Evolutionary conservation across 2,888 invertebrate genomes (phyloP).

Genomic region (Therioaphis trifolii): DNA sequence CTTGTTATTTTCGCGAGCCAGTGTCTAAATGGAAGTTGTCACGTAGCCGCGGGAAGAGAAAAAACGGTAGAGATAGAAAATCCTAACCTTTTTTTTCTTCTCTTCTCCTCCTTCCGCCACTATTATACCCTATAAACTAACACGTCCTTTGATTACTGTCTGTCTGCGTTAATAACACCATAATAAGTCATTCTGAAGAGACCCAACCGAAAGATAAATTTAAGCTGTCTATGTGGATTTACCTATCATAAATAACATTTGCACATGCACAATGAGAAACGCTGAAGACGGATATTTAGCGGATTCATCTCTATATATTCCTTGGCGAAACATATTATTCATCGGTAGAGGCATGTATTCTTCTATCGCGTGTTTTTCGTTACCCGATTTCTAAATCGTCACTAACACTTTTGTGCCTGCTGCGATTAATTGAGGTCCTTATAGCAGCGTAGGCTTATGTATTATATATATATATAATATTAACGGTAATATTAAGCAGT

Average conservation of each 20-base stretch:
- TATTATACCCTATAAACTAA: background rate
- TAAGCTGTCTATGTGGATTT: conserved; percentile 48
- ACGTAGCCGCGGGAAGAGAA: conserved; percentile 13
- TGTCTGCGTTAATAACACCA: conserved; percentile 50
- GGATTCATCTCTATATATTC: background rate
- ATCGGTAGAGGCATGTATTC: conserved; percentile 16
- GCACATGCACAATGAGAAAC: conserved; percentile 25
- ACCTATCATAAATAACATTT: conserved; percentile 57
- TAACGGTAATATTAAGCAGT: too few relatives aligned
- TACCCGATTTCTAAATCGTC: background rate
- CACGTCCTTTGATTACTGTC: conserved; percentile 48
- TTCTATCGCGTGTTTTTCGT: conserved; percentile 19
- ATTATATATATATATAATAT: background rate
- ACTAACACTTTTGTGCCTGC: background rate
- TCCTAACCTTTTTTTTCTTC: conserved; percentile 37
- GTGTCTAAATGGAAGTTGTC: conserved; percentile 58
- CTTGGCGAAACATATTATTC: conserved; percentile 31
- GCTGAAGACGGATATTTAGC: conserved; percentile 33
- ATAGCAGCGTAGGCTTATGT: background rate
- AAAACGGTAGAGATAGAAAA: conserved; percentile 31
- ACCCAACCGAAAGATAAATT: conserved; percentile 42
- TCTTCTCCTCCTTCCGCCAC: background rate
- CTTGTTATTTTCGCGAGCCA: conserved; percentile 35
- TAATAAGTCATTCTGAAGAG: conserved; percentile 46
- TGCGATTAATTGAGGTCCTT: conserved; percentile 13